These are phyloP conservation scores for Beaufortia kweichowensis DNA, from an alignment of 2,113 vertebrate genomes.

Conservation along the genomic window DNA sequence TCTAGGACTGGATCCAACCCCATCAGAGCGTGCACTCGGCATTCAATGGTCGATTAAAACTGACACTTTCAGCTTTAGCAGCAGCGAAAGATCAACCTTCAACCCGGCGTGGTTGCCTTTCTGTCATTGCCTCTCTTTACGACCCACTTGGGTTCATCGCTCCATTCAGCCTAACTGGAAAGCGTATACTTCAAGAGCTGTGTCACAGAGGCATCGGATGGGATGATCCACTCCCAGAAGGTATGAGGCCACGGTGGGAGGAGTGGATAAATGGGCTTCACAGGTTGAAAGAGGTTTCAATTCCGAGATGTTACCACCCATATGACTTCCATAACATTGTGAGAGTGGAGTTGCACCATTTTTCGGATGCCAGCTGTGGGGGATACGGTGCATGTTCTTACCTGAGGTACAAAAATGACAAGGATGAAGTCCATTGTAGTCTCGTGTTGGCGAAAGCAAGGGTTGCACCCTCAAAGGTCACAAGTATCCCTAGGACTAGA, in stretches of 20 bases:
- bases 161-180: constrained; percentile 37
- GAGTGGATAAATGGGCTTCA: constrained; percentile 33
- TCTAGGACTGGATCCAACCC: background rate
- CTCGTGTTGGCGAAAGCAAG: background rate
- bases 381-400: constrained; percentile 43
- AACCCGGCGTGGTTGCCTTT: background rate
- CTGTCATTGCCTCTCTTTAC: constrained; percentile 1
- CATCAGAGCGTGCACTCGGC: background rate
- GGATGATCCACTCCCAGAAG: constrained; percentile 37
- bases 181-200: constrained; percentile 35
- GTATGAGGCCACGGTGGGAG: constrained; percentile 31
- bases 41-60: background rate
- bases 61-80: background rate
- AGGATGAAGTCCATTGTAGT: constrained; percentile 30
- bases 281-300: constrained; percentile 24
- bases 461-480: background rate
- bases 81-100: background rate
- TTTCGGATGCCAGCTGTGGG: constrained; percentile 29
- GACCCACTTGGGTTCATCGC: constrained; percentile 21
- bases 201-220: constrained; percentile 40
- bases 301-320: constrained; percentile 33
- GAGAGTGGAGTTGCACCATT: constrained; percentile 40
- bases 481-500: constrained; percentile 11
- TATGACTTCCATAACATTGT: constrained; percentile 20
- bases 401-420: constrained; percentile 30